phyloP scores from a whole-genome alignment of 2,113 vertebrate genomes.

The Toxotes jaculatrix region DNA sequence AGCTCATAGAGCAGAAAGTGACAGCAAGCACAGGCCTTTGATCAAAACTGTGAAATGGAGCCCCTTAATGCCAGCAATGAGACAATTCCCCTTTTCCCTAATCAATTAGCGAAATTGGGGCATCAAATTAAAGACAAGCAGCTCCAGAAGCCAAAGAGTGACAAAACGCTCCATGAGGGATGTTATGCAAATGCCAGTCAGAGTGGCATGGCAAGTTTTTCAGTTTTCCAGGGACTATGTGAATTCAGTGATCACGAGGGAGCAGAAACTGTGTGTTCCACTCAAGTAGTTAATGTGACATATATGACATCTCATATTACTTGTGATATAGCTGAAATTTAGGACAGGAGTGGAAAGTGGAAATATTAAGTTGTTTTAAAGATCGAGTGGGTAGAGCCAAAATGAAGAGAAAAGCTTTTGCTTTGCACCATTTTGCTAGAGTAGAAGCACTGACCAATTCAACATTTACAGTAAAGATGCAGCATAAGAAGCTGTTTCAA shows the following conservation, averaged over 20 bases:
- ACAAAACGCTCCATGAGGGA: constrained; percentile 32
- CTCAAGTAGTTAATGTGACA: constrained; percentile 16
- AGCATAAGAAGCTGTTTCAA: constrained; percentile 2
- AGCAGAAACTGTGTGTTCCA: constrained; percentile 32
- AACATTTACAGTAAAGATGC: constrained; percentile 13
- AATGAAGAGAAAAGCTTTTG: neutral
- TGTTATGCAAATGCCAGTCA: constrained; percentile 43
- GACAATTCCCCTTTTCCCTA: constrained; percentile 63
- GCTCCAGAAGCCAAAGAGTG: constrained; percentile 42
- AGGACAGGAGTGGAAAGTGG: constrained; percentile 1
- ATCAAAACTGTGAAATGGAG: constrained; percentile 67
- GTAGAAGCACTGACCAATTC: constrained; percentile 6
- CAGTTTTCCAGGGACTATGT: constrained; percentile 40
- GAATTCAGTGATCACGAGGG: constrained; percentile 12
- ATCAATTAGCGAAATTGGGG: constrained; percentile 66
- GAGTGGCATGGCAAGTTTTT: constrained; percentile 10
- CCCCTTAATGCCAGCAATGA: constrained; percentile 69
- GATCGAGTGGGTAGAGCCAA: neutral
- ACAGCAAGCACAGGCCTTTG: constrained; percentile 62
- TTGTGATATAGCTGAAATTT: neutral
- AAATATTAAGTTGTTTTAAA: constrained; percentile 24
- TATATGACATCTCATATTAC: constrained; percentile 19
- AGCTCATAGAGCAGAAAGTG: constrained; percentile 67
- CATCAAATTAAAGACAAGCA: constrained; percentile 55
- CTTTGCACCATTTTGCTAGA: neutral